These are phyloP conservation scores for Argyresthia goedartella DNA, from an alignment of 2,888 invertebrate genomes.

Conservation along the genomic window DNA sequence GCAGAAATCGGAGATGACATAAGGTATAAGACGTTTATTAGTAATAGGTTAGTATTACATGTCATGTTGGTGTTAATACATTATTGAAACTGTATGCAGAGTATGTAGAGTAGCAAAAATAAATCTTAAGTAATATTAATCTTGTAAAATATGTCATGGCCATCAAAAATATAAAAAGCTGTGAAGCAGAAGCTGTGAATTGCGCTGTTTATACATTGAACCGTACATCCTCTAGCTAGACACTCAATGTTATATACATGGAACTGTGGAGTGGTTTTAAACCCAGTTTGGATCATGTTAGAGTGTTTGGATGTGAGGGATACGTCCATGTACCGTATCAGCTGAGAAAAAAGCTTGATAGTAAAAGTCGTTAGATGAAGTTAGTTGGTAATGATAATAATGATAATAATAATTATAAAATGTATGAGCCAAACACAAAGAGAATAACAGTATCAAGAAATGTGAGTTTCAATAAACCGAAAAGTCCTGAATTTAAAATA, in stretches of 20 bases:
- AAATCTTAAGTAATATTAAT: too few relatives aligned
- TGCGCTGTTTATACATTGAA: conserved; percentile 28
- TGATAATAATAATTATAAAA: conserved; percentile 22
- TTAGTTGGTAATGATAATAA: conserved; percentile 27
- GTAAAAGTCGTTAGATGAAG: conserved; percentile 17
- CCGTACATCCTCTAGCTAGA: conserved; percentile 21
- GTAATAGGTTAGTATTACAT: too few relatives aligned
- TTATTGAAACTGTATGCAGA: too few relatives aligned
- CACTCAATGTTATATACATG: conserved; percentile 16
- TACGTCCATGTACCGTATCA: conserved; percentile 26
- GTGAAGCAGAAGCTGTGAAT: conserved; percentile 26
- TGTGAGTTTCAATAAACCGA: conserved; percentile 19
- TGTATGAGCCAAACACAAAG: conserved; percentile 16
- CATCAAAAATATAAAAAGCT: too few relatives aligned
- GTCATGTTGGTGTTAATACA: too few relatives aligned
- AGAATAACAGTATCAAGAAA: conserved; percentile 16
- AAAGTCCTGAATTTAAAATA: conserved; percentile 9
- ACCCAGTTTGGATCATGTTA: conserved; percentile 14
- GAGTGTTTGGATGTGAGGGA: conserved; percentile 20
- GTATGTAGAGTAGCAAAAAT: too few relatives aligned
- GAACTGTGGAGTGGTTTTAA: conserved; percentile 23
- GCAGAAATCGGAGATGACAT: too few relatives aligned
- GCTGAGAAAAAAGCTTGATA: conserved; percentile 17
- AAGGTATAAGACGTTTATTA: too few relatives aligned
- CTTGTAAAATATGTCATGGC: too few relatives aligned